phyloP scores from a whole-genome alignment of 2,888 invertebrate genomes.

The Aplocera efformata region DNA sequence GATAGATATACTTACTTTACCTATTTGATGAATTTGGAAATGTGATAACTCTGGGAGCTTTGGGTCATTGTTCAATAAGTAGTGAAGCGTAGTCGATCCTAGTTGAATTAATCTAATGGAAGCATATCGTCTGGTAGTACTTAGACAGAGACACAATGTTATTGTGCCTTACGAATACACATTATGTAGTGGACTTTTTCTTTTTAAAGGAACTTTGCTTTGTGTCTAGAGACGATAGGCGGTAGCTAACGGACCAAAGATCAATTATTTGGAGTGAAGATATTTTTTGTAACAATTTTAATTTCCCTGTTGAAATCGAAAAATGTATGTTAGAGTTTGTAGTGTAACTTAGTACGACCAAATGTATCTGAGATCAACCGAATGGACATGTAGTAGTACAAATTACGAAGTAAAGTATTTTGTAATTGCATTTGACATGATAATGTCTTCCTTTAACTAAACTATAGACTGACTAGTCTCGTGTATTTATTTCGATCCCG shows the following conservation, averaged over 20 bases:
- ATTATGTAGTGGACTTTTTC: constrained; percentile 37
- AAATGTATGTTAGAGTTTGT: constrained; percentile 35
- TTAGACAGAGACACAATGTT: constrained; percentile 60
- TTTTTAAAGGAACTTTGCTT: constrained; percentile 35
- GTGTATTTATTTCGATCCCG: constrained; percentile 49
- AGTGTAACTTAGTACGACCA: constrained; percentile 51
- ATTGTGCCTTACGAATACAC: constrained; percentile 67
- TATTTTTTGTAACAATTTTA: constrained; percentile 73
- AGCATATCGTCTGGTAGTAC: constrained; percentile 66
- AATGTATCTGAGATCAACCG: constrained; percentile 44
- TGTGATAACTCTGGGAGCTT: constrained; percentile 40
- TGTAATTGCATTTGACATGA: constrained; percentile 44
- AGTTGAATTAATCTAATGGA: constrained; percentile 41
- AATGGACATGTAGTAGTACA: constrained; percentile 61
- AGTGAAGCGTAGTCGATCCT: constrained; percentile 54
- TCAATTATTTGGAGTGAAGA: constrained; percentile 58
- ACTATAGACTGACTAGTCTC: constrained; percentile 68
- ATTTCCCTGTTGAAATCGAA: constrained; percentile 50
- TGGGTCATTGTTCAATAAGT: constrained; percentile 39
- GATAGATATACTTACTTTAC: neutral
- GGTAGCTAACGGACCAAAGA: constrained; percentile 70
- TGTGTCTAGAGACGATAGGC: constrained; percentile 41
- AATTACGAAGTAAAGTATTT: constrained; percentile 62
- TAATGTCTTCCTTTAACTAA: constrained; percentile 64
- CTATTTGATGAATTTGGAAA: constrained; percentile 29